A percentile compares a stretch with the other conserved stretches of the same genome.
These are phyloP conservation scores for Aegotheles bennettii DNA, from an alignment of 2,113 vertebrate species.

Conservation along the genomic window DNA sequence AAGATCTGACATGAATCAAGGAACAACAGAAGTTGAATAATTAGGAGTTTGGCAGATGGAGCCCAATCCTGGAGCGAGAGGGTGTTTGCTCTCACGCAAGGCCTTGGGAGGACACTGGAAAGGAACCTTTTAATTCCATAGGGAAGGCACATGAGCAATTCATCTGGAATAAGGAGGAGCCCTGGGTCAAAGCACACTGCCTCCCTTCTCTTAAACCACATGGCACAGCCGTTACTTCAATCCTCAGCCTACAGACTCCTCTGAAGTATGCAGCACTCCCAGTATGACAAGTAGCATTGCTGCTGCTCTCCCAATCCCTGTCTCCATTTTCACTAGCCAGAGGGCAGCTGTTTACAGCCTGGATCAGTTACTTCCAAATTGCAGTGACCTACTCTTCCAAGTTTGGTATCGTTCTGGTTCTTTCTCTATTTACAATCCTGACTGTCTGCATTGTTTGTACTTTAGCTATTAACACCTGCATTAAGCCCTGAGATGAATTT, in stretches of 20 bases:
- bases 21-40: not conserved
- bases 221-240: not conserved
- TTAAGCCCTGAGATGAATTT: not conserved
- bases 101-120: not conserved
- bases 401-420: too few relatives aligned
- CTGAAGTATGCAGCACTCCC: not conserved
- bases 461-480: not conserved
- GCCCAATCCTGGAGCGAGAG: not conserved
- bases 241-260: not conserved
- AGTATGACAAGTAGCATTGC: not conserved
- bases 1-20: not conserved
- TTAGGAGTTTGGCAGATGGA: not conserved
- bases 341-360: not conserved
- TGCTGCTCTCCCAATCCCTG: not conserved
- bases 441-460: not conserved
- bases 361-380: not conserved
- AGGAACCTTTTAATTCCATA: not conserved
- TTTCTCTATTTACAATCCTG: not conserved
- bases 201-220: not conserved
- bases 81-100: not conserved
- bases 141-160: not conserved
- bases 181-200: not conserved
- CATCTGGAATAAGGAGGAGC: not conserved
- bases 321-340: not conserved
- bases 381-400: not conserved